phyloP scores from a whole-genome alignment of 2,888 invertebrate species.

The Ametastegia equiseti region DNA sequence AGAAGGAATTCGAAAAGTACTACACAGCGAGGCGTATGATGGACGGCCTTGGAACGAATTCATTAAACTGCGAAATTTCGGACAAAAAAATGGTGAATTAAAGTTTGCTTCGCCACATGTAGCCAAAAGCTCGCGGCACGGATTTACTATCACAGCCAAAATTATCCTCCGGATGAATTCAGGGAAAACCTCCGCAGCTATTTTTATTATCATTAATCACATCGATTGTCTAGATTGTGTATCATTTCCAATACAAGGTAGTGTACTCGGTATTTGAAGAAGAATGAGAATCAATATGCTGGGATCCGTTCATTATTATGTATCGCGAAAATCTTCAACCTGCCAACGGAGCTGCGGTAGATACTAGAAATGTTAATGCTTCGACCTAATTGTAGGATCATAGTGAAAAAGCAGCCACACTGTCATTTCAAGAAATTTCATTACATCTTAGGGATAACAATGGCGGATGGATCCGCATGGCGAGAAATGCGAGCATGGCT shows the following conservation, averaged over 20 bases:
- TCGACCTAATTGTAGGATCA: background rate
- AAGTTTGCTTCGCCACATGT: background rate
- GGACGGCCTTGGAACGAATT: slow-evolving; percentile 84
- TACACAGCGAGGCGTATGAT: slow-evolving; percentile 80
- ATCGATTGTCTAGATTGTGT: too few relatives aligned
- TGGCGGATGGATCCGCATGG: slow-evolving; percentile 80
- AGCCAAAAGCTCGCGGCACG: background rate
- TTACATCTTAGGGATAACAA: slow-evolving; percentile 78
- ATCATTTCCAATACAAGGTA: too few relatives aligned
- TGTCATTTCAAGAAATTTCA: background rate
- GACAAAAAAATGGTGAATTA: slow-evolving; percentile 77
- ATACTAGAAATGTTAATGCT: too few relatives aligned
- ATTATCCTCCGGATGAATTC: too few relatives aligned
- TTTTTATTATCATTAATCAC: too few relatives aligned
- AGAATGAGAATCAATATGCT: too few relatives aligned
- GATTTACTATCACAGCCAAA: background rate
- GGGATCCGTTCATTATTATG: too few relatives aligned
- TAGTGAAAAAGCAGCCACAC: background rate
- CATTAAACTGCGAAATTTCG: slow-evolving; percentile 81
- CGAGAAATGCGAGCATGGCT: slow-evolving; percentile 79
- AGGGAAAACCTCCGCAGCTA: too few relatives aligned
- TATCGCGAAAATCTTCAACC: too few relatives aligned
- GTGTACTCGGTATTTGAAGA: too few relatives aligned
- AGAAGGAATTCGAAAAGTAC: slow-evolving; percentile 77
- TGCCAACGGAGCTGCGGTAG: too few relatives aligned